Evolutionary conservation across 2,797 vertebrate genomes (phyloP), one percentile per base, ranked within the genome.

Genomic region (Micromesistius poutassou): DNA sequence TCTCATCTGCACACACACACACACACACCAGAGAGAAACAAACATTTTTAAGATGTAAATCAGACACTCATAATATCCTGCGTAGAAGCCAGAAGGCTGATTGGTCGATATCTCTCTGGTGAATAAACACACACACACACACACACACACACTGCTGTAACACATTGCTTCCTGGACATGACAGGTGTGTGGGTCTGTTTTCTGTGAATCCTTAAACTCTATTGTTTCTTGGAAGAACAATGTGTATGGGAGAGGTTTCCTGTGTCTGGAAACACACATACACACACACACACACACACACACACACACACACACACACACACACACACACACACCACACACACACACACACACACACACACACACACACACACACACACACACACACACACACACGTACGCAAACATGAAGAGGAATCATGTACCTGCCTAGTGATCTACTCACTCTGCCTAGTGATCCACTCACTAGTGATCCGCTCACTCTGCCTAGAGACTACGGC

Each of bases 181-280:
- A 50, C 55, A n/a, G 35, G 74, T 30, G 13, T 30, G 71, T 77
- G n/a, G n/a, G 76, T 42, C 66, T 46, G n/a, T 55, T 75, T 55
- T 71, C 25, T 66, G 76, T 76, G 50, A 12, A 78, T 33, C 25
- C 74, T 77, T 31, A 9, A 30, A 25, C n/a, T 38, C 72, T 22
- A 81, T 83, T 85, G 87, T 85, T 88, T 89, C 79, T 72, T 82
- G 76, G 74, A 80, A 25, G 16, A 31, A 70, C 13, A 8, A 74
- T 73, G 28, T 38, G 13, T 10, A 19, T 78, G 80, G 77, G 85
- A 78, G 82, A 62, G 80, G 84, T 76, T 87, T 89, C 87, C 90
- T 87, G 87, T 79, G 79, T 82, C 30, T 70, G 36, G 75, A 50
- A 76, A 83, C 40, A 42, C 14, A 72, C 76, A 70, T 55, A 40